Percentiles rank a stretch among this genome's conserved stretches.
phyloP scores from a whole-genome alignment of 1,140 invertebrate genomes.

The Hyles euphorbiae region DNA sequence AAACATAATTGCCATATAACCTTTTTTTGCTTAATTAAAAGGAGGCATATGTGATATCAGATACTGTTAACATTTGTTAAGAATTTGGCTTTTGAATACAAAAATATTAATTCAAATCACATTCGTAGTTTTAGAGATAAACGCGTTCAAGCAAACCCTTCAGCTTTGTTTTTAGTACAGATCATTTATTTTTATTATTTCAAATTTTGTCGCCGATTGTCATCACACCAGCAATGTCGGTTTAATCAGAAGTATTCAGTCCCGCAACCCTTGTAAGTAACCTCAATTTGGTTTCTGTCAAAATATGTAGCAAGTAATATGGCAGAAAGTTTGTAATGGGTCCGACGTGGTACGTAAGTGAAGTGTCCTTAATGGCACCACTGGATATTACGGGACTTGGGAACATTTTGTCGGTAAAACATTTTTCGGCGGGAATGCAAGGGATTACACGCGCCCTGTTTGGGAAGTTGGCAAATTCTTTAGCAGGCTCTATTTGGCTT shows the following conservation, averaged over 20 bases:
- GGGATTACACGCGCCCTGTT: not conserved
- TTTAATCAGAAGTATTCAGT: too few relatives aligned
- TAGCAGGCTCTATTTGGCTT: too few relatives aligned
- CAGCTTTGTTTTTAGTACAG: too few relatives aligned
- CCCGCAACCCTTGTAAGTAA: constrained; percentile 10
- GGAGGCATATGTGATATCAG: too few relatives aligned
- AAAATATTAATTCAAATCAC: too few relatives aligned
- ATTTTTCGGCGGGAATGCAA: constrained; percentile 7
- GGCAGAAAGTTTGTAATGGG: constrained; percentile 38
- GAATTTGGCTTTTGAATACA: too few relatives aligned
- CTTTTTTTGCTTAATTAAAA: too few relatives aligned
- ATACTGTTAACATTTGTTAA: too few relatives aligned
- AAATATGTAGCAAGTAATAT: constrained; percentile 18
- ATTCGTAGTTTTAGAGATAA: too few relatives aligned
- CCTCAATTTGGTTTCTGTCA: constrained; percentile 12
- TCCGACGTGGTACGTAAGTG: constrained; percentile 27
- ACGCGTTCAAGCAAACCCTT: too few relatives aligned
- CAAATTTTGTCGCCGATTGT: not conserved
- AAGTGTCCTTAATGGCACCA: constrained; percentile 25
- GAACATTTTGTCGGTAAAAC: constrained; percentile 18
- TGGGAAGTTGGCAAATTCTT: constrained; percentile 1
- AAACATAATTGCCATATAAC: too few relatives aligned
- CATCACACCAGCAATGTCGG: not conserved
- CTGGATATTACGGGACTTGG: constrained; percentile 16
- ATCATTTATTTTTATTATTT: too few relatives aligned